phyloP scores from a whole-genome alignment of 2,797 vertebrate species.

The Malacoraja senta region DNA sequence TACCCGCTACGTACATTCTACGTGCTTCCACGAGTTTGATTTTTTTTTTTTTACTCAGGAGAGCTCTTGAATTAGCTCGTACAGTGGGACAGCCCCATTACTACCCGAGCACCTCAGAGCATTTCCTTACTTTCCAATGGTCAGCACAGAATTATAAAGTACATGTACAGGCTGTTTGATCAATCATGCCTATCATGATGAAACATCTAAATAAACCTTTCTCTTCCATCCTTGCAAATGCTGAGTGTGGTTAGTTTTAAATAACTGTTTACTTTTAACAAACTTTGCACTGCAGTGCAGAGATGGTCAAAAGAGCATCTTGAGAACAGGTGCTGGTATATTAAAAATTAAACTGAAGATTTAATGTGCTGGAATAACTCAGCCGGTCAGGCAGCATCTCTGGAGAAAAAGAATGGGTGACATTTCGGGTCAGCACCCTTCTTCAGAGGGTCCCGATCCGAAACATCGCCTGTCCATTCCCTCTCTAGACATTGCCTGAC shows the following conservation, averaged over 20 bases:
- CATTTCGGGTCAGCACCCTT: too few species aligned
- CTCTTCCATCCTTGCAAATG: not conserved
- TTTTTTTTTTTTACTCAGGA: too few species aligned
- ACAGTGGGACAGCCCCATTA: too few species aligned
- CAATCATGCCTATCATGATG: not conserved
- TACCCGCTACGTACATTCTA: too few species aligned
- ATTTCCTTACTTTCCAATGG: not conserved
- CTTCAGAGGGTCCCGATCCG: too few species aligned
- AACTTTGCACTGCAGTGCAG: not conserved
- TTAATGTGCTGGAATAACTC: too few species aligned
- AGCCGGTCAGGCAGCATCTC: too few species aligned
- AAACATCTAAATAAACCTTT: not conserved
- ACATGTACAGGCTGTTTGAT: not conserved
- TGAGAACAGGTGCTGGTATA: not conserved
- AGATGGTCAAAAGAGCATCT: not conserved
- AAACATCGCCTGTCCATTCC: too few species aligned
- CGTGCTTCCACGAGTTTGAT: too few species aligned
- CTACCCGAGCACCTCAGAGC: not conserved
- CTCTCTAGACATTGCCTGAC: too few species aligned
- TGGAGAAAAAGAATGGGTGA: too few species aligned
- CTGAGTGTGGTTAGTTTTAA: not conserved
- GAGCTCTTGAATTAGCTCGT: too few species aligned
- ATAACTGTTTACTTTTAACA: not conserved
- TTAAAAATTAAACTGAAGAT: not conserved
- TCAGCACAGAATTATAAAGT: not conserved